Evolutionary conservation across 2,113 vertebrate species (phyloP).

Genomic region (Microtus oregoni): DNA sequence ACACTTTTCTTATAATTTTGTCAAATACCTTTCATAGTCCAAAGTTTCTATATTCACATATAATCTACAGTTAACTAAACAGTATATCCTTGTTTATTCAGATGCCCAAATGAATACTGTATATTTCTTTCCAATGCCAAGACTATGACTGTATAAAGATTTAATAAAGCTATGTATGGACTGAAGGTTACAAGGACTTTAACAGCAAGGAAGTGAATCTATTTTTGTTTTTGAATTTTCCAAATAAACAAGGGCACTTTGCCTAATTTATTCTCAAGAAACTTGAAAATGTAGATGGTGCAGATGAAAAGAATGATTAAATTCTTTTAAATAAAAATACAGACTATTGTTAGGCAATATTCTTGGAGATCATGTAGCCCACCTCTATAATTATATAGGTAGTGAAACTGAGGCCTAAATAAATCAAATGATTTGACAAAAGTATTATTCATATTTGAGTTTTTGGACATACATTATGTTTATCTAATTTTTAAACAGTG

Average conservation of each 20-base stretch:
- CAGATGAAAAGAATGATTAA: constrained; percentile 25
- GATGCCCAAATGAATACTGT: constrained; percentile 34
- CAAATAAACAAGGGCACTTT: constrained; percentile 13
- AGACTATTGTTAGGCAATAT: constrained; percentile 7
- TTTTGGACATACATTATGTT: constrained; percentile 18
- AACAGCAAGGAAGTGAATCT: constrained; percentile 19
- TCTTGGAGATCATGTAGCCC: background rate
- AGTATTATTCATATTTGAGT: constrained; percentile 3
- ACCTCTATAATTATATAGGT: constrained; percentile 36
- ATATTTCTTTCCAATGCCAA: constrained; percentile 28
- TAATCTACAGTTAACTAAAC: constrained; percentile 8
- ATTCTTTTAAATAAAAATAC: constrained; percentile 18
- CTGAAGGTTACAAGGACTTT: background rate
- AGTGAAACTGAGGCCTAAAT: background rate
- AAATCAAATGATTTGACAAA: constrained; percentile 56
- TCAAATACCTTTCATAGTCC: constrained; percentile 13
- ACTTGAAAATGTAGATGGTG: constrained; percentile 43
- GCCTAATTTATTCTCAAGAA: constrained; percentile 23
- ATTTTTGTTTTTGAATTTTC: constrained; percentile 54
- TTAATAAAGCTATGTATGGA: constrained; percentile 8
- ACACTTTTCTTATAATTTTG: constrained; percentile 57
- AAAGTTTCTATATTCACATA: constrained; percentile 15
- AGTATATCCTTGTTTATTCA: constrained; percentile 57
- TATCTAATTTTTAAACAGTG: constrained; percentile 47
- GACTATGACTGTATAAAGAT: constrained; percentile 54